phyloP scores from a whole-genome alignment of 2,113 vertebrate genomes.

The Leucoraja erinaceus region DNA sequence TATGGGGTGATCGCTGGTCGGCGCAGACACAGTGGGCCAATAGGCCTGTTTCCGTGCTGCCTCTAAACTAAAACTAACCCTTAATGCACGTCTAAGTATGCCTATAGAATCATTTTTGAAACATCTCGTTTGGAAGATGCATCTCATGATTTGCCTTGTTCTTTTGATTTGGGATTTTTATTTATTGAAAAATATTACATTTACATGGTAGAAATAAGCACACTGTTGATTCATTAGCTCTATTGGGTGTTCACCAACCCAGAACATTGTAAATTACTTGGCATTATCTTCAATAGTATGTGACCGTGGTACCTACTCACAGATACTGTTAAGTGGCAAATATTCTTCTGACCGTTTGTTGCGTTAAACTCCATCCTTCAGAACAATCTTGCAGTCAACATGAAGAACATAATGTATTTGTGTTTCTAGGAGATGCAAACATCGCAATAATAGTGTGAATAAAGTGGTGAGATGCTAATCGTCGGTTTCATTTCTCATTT shows the following conservation, averaged over 20 bases:
- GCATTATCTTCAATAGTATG: neutral
- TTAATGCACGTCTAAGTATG: neutral
- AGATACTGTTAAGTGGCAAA: neutral
- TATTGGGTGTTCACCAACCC: neutral
- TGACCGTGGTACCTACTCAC: neutral
- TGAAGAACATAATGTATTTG: neutral
- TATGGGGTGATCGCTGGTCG: too few species aligned
- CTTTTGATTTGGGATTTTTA: neutral
- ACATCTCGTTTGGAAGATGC: neutral
- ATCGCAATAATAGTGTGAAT: neutral
- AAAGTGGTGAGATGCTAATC: neutral
- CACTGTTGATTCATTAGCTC: neutral
- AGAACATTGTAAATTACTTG: neutral
- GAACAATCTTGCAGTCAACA: neutral
- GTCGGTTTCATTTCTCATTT: neutral
- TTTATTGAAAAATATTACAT: neutral
- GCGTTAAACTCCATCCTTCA: neutral
- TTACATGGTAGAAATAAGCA: neutral
- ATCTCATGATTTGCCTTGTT: neutral
- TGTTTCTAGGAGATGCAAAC: neutral
- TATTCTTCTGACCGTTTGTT: neutral
- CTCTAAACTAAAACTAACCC: too few species aligned
- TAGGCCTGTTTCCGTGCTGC: too few species aligned
- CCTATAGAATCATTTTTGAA: too few species aligned
- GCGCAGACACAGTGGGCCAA: too few species aligned